Percentiles rank a stretch among this genome's conserved stretches.
Conservation (phyloP, 2,888 invertebrate genomes). For the Rhorus exstirpatorius region DNA sequence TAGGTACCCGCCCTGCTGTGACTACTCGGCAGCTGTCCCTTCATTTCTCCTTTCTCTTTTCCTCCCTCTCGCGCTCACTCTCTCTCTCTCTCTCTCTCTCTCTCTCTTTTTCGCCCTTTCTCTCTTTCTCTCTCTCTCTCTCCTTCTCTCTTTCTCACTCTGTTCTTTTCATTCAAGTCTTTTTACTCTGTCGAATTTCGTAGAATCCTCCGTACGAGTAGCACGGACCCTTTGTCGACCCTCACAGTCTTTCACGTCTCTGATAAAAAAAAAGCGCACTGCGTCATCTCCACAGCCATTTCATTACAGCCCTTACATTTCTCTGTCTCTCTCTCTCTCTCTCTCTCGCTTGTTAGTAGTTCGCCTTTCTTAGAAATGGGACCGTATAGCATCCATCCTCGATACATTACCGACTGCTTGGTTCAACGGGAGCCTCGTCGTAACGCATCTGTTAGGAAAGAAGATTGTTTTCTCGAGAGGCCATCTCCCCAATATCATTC, state of each 20-base stretch:
- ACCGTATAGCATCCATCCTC: background rate
- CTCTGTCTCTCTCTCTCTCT: slow-evolving; percentile 9
- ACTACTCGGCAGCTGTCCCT: slow-evolving; percentile 74
- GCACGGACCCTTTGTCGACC: slow-evolving; percentile 49
- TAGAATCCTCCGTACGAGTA: slow-evolving; percentile 37
- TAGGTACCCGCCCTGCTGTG: slow-evolving; percentile 39
- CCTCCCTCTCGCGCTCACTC: too few relatives aligned
- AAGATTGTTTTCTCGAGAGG: slow-evolving; percentile 16
- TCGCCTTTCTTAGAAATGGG: slow-evolving; percentile 3
- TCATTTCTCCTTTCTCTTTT: slow-evolving; percentile 70
- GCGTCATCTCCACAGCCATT: slow-evolving; percentile 2
- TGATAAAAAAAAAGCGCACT: slow-evolving; percentile 28
- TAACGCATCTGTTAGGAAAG: slow-evolving; percentile 30
- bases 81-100: slow-evolving; percentile 11
- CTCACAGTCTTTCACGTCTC: slow-evolving; percentile 55
- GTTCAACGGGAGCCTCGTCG: slow-evolving; percentile 7
- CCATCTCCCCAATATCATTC: slow-evolving; percentile 32
- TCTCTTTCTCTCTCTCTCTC: slow-evolving; percentile 42
- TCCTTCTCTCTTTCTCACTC: slow-evolving; percentile 31
- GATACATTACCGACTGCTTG: slow-evolving; percentile 41
- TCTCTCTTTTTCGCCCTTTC: slow-evolving; percentile 15
- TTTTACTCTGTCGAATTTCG: slow-evolving; percentile 47
- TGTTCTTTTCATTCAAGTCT: too few relatives aligned
- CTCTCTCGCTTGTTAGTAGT: slow-evolving; percentile 2
- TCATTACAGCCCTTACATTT: slow-evolving; percentile 15